phyloP scores from a whole-genome alignment of 2,888 invertebrate species.

The Cryptops parisi region DNA sequence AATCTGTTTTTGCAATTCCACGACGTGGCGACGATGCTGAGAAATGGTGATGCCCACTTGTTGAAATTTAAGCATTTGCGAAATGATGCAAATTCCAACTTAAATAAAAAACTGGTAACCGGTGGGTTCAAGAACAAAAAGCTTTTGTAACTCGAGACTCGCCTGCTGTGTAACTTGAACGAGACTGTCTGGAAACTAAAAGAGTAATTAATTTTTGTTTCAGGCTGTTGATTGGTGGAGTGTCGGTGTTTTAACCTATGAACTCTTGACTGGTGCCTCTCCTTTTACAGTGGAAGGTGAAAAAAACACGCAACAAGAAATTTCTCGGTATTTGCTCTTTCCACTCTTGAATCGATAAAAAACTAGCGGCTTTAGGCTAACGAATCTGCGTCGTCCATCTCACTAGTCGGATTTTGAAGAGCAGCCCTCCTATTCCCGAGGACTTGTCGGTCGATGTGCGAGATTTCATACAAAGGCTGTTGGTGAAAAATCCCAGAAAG shows the following conservation, averaged over 20 bases:
- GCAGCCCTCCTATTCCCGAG: conserved; percentile 76
- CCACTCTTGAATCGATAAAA: background rate
- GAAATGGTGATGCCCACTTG: too few species aligned
- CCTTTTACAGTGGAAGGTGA: conserved; percentile 95
- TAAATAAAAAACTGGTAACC: too few species aligned
- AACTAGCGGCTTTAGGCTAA: too few species aligned
- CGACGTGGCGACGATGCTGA: too few species aligned
- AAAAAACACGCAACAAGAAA: conserved; percentile 84
- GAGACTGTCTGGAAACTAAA: background rate
- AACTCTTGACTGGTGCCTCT: conserved; percentile 88
- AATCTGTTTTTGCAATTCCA: too few species aligned
- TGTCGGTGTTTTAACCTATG: conserved; percentile 89
- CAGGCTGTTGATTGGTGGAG: conserved; percentile 99
- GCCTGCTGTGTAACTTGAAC: too few species aligned
- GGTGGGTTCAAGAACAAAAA: too few species aligned
- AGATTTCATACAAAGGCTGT: conserved; percentile 63
- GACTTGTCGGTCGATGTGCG: conserved; percentile 56
- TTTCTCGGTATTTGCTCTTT: conserved; percentile 46
- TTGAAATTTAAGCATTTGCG: too few species aligned
- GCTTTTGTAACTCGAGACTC: too few species aligned
- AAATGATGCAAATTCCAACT: too few species aligned
- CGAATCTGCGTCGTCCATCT: background rate
- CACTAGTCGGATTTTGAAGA: conserved; percentile 61
- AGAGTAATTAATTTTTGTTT: conserved; percentile 16
- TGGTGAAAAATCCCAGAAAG: conserved; percentile 78